These are phyloP conservation scores for Trichosurus vulpecula DNA, from an alignment of 2,797 vertebrate species.

Conservation along the genomic window DNA sequence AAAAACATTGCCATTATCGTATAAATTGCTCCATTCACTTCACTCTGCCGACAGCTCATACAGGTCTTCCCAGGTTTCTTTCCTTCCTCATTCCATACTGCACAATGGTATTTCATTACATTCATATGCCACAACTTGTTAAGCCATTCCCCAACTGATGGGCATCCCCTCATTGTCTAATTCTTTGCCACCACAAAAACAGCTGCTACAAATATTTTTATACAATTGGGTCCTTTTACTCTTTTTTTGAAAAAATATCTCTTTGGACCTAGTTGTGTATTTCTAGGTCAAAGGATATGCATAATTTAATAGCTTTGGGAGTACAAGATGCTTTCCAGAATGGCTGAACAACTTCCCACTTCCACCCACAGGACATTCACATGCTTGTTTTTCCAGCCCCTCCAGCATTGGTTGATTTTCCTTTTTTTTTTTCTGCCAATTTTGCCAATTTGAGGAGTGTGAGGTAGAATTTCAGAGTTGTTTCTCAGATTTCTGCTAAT, in stretches of 20 bases:
- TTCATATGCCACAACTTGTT: background rate
- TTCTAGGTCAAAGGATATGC: background rate
- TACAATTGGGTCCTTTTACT: background rate
- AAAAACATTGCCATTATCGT: background rate
- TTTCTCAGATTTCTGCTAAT: background rate
- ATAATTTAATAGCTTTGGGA: background rate
- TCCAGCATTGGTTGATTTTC: background rate
- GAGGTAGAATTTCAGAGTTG: background rate
- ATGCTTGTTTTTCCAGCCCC: background rate
- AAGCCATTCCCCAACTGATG: background rate
- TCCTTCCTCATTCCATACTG: background rate
- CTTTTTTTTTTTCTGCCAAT: background rate
- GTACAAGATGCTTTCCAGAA: background rate
- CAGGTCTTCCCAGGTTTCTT: background rate
- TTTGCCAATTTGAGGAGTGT: background rate
- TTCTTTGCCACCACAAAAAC: background rate
- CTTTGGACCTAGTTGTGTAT: background rate
- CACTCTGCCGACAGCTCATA: background rate
- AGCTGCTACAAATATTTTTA: background rate
- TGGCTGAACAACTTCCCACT: background rate
- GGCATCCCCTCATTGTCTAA: background rate
- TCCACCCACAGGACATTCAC: background rate
- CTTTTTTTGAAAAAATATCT: background rate
- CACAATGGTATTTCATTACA: background rate
- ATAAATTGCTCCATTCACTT: background rate